phyloP scores from a whole-genome alignment of 1,140 invertebrate species.

The Drosophila orosa region DNA sequence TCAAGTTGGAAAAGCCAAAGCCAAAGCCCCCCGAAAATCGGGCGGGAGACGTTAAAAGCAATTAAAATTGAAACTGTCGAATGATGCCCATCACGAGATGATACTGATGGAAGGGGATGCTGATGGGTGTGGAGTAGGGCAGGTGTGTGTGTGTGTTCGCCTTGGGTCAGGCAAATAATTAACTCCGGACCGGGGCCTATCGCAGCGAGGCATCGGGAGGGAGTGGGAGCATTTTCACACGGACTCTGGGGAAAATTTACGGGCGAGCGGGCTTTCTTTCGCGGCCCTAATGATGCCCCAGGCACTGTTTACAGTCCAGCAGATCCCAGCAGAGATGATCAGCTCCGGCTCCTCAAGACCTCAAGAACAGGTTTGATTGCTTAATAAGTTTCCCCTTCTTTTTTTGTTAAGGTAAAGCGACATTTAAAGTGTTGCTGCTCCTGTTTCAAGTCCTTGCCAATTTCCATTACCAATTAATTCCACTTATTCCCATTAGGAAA shows the following conservation, averaged over 20 bases:
- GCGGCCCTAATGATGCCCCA: conserved; percentile 15
- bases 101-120: neutral
- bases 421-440: neutral
- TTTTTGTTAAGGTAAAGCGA: no score
- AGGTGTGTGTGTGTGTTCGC: conserved; percentile 36
- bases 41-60: conserved; percentile 56
- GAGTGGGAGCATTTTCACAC: conserved; percentile 35
- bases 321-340: neutral
- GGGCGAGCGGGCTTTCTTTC: conserved; percentile 10
- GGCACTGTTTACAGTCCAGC: no score
- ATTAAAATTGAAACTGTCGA: conserved; percentile 74
- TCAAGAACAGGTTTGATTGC: neutral
- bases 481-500: conserved; percentile 18
- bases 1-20: conserved; percentile 32
- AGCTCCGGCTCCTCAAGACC: neutral
- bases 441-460: neutral
- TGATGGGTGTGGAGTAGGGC: neutral
- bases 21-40: conserved; percentile 26
- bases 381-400: conserved; percentile 2
- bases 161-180: conserved; percentile 58
- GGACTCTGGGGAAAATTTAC: neutral
- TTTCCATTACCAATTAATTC: conserved; percentile 3
- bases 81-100: conserved; percentile 29
- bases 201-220: conserved; percentile 3
- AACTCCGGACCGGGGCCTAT: conserved; percentile 48